Conservation (phyloP, 2,888 invertebrate genomes). For the Campaea margaritaria region DNA sequence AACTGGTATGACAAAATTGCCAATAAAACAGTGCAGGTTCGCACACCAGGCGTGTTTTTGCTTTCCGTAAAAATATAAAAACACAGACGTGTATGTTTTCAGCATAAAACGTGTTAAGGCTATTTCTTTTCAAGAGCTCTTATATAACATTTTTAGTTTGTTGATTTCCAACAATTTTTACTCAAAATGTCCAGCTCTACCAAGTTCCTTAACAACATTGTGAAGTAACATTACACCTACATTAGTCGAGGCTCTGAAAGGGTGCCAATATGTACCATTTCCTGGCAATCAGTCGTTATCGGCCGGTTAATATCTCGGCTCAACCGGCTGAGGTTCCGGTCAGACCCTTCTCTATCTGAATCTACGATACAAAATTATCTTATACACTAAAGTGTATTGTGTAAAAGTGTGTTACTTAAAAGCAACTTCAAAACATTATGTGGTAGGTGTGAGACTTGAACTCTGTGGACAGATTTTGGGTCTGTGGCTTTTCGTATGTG, state of each 20-base stretch:
- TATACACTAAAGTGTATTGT: slow-evolving; percentile 1
- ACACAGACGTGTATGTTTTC: too few relatives aligned
- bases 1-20: too few relatives aligned
- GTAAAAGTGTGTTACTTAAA: too few relatives aligned
- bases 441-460: too few relatives aligned
- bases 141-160: neutral
- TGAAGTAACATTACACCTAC: slow-evolving; percentile 4
- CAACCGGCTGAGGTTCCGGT: slow-evolving; percentile 50
- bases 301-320: slow-evolving; percentile 52
- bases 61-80: too few relatives aligned
- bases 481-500: too few relatives aligned
- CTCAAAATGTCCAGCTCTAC: neutral
- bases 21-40: too few relatives aligned
- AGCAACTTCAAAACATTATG: neutral
- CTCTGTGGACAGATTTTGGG: too few relatives aligned
- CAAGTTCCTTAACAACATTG: neutral
- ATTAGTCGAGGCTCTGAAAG: slow-evolving; percentile 31
- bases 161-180: neutral
- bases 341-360: slow-evolving; percentile 20
- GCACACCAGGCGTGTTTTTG: too few relatives aligned
- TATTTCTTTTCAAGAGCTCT: too few relatives aligned
- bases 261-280: slow-evolving; percentile 35
- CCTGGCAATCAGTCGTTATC: slow-evolving; percentile 54
- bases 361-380: slow-evolving; percentile 9
- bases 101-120: too few relatives aligned